These are phyloP conservation scores for Cacoxenus indagator DNA, from an alignment of 2,888 invertebrate genomes.

Conservation along the genomic window DNA sequence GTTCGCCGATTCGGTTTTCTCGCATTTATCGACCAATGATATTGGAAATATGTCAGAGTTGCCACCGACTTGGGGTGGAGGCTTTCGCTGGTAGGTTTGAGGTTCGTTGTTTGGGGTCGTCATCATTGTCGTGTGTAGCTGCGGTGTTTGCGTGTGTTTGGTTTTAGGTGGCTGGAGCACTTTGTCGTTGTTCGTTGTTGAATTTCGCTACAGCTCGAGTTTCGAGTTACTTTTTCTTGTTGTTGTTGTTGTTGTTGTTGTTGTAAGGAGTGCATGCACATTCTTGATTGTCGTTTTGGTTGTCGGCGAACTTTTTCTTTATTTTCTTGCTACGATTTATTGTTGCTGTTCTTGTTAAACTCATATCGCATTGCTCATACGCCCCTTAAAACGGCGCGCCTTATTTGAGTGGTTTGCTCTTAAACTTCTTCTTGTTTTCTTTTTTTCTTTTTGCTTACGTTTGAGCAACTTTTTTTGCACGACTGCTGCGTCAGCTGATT, in stretches of 20 bases:
- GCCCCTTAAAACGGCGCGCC: constrained; percentile 38
- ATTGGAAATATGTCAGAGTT: constrained; percentile 70
- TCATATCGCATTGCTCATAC: constrained; percentile 32
- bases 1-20: constrained; percentile 55
- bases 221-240: not conserved
- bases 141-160: not conserved
- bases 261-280: too few relatives aligned
- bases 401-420: constrained; percentile 33
- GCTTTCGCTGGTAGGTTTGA: constrained; percentile 2
- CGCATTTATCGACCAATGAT: constrained; percentile 69
- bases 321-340: not conserved
- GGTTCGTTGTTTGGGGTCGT: constrained; percentile 17
- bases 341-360: not conserved
- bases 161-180: too few relatives aligned
- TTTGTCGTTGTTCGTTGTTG: too few relatives aligned
- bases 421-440: constrained; percentile 11
- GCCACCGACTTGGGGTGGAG: constrained; percentile 42
- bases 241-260: not conserved
- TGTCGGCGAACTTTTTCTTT: not conserved
- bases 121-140: constrained; percentile 23
- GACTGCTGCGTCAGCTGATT: constrained; percentile 44
- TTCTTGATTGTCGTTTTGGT: not conserved
- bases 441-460: constrained; percentile 31
- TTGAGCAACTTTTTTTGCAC: not conserved
- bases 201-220: too few relatives aligned